These are phyloP conservation scores for Pomatorhinus ruficollis DNA, from an alignment of 2,113 vertebrate genomes.

Conservation along the genomic window DNA sequence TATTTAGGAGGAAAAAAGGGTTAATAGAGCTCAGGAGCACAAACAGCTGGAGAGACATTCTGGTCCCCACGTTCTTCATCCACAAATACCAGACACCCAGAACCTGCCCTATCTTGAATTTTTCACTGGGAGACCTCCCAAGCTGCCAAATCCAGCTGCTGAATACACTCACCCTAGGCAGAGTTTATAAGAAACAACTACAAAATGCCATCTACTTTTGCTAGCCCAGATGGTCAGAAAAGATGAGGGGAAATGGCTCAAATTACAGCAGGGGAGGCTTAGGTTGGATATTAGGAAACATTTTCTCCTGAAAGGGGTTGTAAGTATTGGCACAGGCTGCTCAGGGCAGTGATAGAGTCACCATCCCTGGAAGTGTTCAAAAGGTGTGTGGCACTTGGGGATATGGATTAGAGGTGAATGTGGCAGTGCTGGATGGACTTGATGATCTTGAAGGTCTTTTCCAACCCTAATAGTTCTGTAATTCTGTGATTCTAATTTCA, in stretches of 20 bases:
- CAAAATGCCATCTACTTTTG: neutral
- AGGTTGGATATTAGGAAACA: neutral
- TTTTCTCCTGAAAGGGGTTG: neutral
- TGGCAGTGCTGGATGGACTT: neutral
- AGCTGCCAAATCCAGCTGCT: neutral
- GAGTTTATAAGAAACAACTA: neutral
- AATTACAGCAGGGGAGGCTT: neutral
- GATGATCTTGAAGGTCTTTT: neutral
- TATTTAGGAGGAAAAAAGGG: neutral
- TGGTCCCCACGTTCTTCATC: fast-evolving
- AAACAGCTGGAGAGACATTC: neutral
- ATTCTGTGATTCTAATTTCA: neutral
- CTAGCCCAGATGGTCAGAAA: neutral
- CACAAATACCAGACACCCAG: neutral
- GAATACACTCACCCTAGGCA: neutral
- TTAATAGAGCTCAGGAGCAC: neutral
- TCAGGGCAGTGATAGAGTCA: neutral
- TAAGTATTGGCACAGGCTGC: neutral
- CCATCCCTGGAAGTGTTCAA: neutral
- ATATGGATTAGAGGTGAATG: neutral
- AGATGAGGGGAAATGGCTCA: neutral
- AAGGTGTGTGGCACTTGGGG: neutral
- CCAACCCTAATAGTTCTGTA: neutral
- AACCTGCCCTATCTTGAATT: neutral
- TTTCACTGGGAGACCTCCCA: neutral